Evolutionary conservation across 1,140 invertebrate genomes (phyloP), one percentile per base, ranked within the genome.

Genomic region (Drosophila pruinosa): DNA sequence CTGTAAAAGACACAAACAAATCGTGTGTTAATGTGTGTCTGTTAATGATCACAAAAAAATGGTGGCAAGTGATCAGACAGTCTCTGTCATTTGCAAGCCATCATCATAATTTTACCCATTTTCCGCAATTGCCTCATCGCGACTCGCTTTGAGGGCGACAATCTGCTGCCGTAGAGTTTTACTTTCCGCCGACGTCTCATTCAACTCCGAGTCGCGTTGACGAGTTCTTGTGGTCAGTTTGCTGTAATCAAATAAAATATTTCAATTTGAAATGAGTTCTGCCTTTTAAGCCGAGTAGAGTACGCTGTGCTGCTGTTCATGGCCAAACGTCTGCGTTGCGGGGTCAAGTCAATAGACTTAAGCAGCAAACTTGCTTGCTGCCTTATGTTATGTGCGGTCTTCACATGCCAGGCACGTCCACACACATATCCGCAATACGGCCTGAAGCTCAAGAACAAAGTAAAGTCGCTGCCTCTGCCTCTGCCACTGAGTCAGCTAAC

Each of bases 121-220:
- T 79, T 91, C 89, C 59, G 72, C 71, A 45, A 91, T 89, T 68
- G 89, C 77, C 68, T 91, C 73, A 73, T 91, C 90, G 57, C 88
- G 82, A 54, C 85, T 89, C 21, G 56, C 56, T 72, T 90, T 90
- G 26, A 91, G 75, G 68, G 78, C 77, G 52, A 72, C 68, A 57
- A 91, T 75, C 78, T 91, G 90, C 39, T 90, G 80, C 22, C 89
- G 76, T 39, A 90, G 63, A 59, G 76, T 78, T 78, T 91, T 91
- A 62, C 73, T 77, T 79, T 91, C 90, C 34, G 72, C 80, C 6
- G 80, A 86, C 21, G 86, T 82, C 48, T 91, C 80, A 39, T 75
- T 88, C 54, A 90, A 47, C 70, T 89, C 89, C 12, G 70, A 67
- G 54, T 86, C 77, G 41, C 81, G 75, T 56, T 90, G 85, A 22